Evolutionary conservation across 1,140 invertebrate species (phyloP), one percentile per base, ranked within the genome.

Genomic region (Harlomillsia oculata): DNA sequence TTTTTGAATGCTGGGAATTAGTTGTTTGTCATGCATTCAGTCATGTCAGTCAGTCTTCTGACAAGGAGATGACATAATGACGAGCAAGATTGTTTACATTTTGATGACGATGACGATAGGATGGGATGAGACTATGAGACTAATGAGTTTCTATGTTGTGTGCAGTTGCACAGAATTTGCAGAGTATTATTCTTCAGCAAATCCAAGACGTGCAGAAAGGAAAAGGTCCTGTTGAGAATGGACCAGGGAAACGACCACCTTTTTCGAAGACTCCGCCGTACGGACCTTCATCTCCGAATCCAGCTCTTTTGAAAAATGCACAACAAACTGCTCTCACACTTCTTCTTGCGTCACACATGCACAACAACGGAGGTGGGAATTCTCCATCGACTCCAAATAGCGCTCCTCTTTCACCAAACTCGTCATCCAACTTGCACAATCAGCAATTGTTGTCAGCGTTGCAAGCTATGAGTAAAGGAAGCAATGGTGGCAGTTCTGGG

Each of bases 101-200:
- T 20, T 26, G 26, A 16, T 26, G 26, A 46, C 44, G 26, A 30
- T 20, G 13, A 20, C 6, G 40, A 8, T 20, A 18, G 40, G 18
- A 18, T n/a, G 18, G 40, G 18, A 41, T 8, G 18, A 46, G 25
- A 20, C 16, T 23, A 46, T 26, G 9, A 46, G n/a, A n/a, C n/a
- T n/a, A n/a, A n/a, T n/a, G n/a, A n/a, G n/a, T n/a, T n/a, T n/a
- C n/a, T n/a, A n/a, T n/a, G n/a, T n/a, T n/a, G n/a, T n/a, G n/a
- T 67, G 21, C 66, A 75, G 73, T 76, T 68, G 74, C 74, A 21
- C 72, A 75, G 59, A 75, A 72, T 63, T 67, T 76, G n/a, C 73
- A 76, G 62, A 74, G 72, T 53, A 76, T 76, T 36, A 75, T 76
- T 50, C 63, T 70, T 49, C 68, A 70, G 26, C 72, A 73, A 60